phyloP scores from a whole-genome alignment of 2,113 vertebrate genomes.

The Copsychus sechellarum region DNA sequence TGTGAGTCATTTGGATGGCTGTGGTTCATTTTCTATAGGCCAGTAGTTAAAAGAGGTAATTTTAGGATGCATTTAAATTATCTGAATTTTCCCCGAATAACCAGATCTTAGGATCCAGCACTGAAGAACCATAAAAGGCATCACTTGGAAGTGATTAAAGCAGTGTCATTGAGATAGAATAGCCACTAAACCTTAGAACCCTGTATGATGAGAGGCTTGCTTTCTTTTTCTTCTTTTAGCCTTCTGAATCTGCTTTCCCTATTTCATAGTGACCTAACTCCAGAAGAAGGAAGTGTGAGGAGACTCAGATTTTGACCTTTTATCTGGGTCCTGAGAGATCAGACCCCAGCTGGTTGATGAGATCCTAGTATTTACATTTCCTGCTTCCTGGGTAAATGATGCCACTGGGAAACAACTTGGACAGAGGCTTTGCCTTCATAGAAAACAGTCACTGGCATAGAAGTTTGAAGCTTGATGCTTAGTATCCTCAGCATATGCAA shows the following conservation, averaged over 20 bases:
- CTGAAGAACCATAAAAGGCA: not conserved
- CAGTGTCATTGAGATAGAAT: not conserved
- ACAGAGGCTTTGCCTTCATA: not conserved
- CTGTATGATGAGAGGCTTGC: not conserved
- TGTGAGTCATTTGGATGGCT: not conserved
- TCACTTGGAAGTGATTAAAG: not conserved
- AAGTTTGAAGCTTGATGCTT: not conserved
- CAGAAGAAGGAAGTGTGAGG: not conserved
- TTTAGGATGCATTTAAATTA: not conserved
- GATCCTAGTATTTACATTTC: not conserved
- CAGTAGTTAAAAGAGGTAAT: not conserved
- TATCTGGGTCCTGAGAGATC: not conserved
- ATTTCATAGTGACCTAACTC: not conserved
- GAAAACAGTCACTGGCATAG: not conserved
- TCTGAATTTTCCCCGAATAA: not conserved
- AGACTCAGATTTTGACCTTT: not conserved
- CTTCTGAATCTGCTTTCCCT: not conserved
- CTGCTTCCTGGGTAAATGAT: not conserved
- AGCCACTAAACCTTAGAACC: not conserved
- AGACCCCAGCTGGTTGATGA: not conserved
- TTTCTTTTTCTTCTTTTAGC: not conserved
- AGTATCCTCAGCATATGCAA: not conserved
- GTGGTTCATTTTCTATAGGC: not conserved
- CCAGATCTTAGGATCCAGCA: not conserved
- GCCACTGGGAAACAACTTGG: not conserved